phyloP scores from a whole-genome alignment of 2,113 vertebrate genomes.

The Saccopteryx leptura region DNA sequence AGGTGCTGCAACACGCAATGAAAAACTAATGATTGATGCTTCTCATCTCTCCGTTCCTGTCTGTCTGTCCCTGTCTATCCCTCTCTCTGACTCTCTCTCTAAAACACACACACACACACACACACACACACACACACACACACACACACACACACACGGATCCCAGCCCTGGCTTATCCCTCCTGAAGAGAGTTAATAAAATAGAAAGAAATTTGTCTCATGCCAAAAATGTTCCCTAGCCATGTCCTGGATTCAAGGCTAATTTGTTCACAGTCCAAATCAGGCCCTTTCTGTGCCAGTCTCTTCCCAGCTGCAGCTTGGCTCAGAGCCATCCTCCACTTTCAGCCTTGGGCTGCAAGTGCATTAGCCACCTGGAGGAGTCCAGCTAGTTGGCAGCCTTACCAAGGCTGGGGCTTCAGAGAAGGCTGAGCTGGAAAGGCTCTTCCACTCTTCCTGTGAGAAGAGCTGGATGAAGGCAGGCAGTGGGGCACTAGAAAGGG shows the following conservation, averaged over 20 bases:
- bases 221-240: conserved; percentile 58
- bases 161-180: background rate
- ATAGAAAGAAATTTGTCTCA: conserved; percentile 71
- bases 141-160: background rate
- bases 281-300: background rate
- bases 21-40: no score
- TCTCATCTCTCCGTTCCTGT: no score
- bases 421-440: background rate
- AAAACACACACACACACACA: no score
- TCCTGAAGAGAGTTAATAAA: conserved; percentile 72
- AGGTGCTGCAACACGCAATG: no score
- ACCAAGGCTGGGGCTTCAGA: background rate
- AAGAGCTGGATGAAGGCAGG: background rate
- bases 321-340: conserved; percentile 14
- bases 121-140: no score
- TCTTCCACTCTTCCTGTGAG: no score
- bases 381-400: background rate
- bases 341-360: background rate
- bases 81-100: no score
- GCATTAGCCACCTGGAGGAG: background rate
- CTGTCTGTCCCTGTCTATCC: no score
- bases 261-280: conserved; percentile 52
- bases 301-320: conserved; percentile 64
- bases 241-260: conserved; percentile 58
- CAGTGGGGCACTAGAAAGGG: background rate